Evolutionary conservation across 1,140 invertebrate genomes (phyloP).

Genomic region (Leptinotarsa texana): DNA sequence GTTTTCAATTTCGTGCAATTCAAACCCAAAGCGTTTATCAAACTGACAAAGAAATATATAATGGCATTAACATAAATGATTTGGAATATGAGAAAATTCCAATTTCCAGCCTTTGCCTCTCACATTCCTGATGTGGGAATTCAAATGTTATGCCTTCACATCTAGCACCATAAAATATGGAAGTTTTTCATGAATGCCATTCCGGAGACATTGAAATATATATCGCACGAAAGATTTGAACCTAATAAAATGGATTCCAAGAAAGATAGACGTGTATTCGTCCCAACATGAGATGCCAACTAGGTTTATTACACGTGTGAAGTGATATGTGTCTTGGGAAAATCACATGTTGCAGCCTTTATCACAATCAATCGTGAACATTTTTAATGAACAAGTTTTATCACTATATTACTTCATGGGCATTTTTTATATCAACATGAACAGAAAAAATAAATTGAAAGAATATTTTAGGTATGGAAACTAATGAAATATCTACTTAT

Average conservation of each 20-base stretch:
- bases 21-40: slow-evolving; percentile 7
- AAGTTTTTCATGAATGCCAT: slow-evolving; percentile 14
- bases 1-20: background rate
- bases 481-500: too few relatives aligned
- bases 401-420: too few relatives aligned
- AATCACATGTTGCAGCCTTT: too few relatives aligned
- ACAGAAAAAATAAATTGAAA: too few relatives aligned
- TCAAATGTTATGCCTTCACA: slow-evolving; percentile 15
- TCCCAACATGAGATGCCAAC: too few relatives aligned
- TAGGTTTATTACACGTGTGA: too few relatives aligned
- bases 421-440: too few relatives aligned
- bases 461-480: too few relatives aligned
- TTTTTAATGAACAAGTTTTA: too few relatives aligned
- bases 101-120: slow-evolving; percentile 29
- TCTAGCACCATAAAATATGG: slow-evolving; percentile 12
- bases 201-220: slow-evolving; percentile 8
- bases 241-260: background rate
- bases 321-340: too few relatives aligned
- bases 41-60: slow-evolving; percentile 35
- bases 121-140: slow-evolving; percentile 17
- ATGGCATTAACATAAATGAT: slow-evolving; percentile 43
- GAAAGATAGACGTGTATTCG: too few relatives aligned
- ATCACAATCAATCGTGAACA: too few relatives aligned
- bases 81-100: slow-evolving; percentile 41
- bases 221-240: background rate